A percentile compares a stretch with the other conserved stretches of the same genome.
phyloP scores from a whole-genome alignment of 2,113 vertebrate genomes.

The Lynx canadensis region DNA sequence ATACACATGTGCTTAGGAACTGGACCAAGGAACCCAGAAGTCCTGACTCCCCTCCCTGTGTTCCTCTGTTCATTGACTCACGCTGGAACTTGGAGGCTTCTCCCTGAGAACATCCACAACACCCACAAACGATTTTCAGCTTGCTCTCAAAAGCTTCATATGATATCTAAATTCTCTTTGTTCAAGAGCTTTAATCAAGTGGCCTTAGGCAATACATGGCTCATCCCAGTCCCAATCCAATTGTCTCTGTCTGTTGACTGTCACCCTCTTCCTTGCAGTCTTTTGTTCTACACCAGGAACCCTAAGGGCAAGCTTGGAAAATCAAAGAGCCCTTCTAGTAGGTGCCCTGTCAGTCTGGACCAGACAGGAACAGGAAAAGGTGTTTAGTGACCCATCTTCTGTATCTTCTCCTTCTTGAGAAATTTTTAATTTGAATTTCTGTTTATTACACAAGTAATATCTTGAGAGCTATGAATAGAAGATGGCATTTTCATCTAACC shows the following conservation, averaged over 20 bases:
- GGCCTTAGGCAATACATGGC: slow-evolving; percentile 63
- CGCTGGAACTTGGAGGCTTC: background rate
- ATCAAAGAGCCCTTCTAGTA: slow-evolving; percentile 36
- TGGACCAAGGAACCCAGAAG: background rate
- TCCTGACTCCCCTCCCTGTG: background rate
- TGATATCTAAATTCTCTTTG: slow-evolving; percentile 29
- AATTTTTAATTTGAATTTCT: slow-evolving; percentile 51
- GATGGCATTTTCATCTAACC: background rate
- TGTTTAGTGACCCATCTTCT: background rate
- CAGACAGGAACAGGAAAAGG: background rate
- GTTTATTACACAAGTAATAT: slow-evolving; percentile 19
- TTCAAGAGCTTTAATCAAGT: slow-evolving; percentile 66
- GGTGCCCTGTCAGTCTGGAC: background rate
- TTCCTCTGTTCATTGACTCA: background rate
- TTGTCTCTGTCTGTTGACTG: slow-evolving; percentile 18
- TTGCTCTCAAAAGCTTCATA: background rate
- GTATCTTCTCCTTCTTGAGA: background rate
- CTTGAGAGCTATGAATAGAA: background rate
- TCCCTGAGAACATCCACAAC: background rate
- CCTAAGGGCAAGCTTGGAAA: slow-evolving; percentile 57
- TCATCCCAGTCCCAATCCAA: slow-evolving; percentile 23
- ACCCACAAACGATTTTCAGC: background rate
- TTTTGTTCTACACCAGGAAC: slow-evolving; percentile 53
- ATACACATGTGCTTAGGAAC: background rate
- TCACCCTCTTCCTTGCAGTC: slow-evolving; percentile 18